A percentile compares a stretch with the other conserved stretches of the same genome.
Evolutionary conservation across 2,113 vertebrate species (phyloP).

Genomic region (Struthidea cinerea): DNA sequence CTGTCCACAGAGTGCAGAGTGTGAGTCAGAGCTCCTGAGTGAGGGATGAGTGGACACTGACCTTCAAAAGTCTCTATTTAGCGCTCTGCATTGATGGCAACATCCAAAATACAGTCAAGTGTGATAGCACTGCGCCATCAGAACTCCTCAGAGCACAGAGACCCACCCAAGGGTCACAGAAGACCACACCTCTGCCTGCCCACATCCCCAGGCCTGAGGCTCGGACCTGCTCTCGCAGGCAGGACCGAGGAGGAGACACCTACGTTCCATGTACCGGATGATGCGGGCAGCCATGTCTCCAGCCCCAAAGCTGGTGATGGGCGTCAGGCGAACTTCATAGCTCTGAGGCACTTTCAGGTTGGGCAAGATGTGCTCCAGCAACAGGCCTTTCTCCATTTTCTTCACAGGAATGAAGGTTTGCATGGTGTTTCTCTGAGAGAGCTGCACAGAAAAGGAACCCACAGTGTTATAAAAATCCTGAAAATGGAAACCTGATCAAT

Average conservation of each 20-base stretch:
- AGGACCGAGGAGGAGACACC: conserved; percentile 62
- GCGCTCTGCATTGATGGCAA: not conserved
- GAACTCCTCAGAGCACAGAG: not conserved
- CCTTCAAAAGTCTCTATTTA: not conserved
- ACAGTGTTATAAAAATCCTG: not conserved
- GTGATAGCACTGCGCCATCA: not conserved
- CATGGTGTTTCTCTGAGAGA: conserved; percentile 74
- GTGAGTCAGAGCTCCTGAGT: not conserved
- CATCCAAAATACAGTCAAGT: not conserved
- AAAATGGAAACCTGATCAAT: not conserved
- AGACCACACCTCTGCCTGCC: not conserved
- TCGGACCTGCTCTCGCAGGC: not conserved
- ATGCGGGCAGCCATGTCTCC: conserved; percentile 84
- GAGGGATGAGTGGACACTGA: not conserved
- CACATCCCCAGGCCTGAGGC: not conserved
- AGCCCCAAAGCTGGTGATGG: conserved; percentile 86
- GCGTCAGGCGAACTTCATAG: conserved; percentile 89
- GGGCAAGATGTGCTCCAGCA: conserved; percentile 82
- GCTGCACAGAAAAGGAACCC: conserved; percentile 57
- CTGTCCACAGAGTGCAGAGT: not conserved
- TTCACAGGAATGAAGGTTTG: conserved; percentile 83
- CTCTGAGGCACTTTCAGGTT: conserved; percentile 88
- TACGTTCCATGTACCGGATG: conserved; percentile 95
- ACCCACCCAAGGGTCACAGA: not conserved
- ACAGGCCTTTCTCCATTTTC: conserved; percentile 84